Conservation (phyloP, 2,797 vertebrate genomes). For the Eremophila alpestris region DNA sequence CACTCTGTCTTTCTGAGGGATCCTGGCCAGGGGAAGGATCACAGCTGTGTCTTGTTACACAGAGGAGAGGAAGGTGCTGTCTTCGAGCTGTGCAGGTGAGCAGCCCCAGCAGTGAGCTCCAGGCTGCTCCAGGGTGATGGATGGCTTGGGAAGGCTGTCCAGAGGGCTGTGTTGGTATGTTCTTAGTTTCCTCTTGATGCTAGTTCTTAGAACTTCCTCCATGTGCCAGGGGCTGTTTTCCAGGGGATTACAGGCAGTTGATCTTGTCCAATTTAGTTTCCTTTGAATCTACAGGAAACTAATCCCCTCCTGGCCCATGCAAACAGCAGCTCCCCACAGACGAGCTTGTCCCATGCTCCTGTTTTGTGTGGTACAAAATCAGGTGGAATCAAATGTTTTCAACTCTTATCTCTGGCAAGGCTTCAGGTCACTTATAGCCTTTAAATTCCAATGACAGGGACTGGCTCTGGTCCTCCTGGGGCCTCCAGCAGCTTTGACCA, state of each 20-base stretch:
- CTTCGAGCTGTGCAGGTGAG: neutral
- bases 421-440: neutral
- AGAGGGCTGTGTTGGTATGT: neutral
- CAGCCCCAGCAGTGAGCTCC: neutral
- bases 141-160: neutral
- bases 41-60: neutral
- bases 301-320: neutral
- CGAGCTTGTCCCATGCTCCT: neutral
- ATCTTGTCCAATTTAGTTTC: neutral
- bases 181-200: neutral
- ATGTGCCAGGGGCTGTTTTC: neutral
- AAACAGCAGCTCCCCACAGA: neutral
- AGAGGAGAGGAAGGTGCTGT: neutral
- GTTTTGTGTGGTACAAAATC: neutral
- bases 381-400: neutral
- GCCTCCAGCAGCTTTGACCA: neutral
- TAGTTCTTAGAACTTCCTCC: neutral
- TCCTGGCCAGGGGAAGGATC: neutral
- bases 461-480: neutral
- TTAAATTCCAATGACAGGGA: neutral
- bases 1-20: neutral
- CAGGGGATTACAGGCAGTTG: neutral
- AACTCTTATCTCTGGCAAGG: neutral
- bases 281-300: neutral
- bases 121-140: neutral